Conservation (phyloP, 2,113 vertebrate genomes). For the Aldabrachelys gigantea region DNA sequence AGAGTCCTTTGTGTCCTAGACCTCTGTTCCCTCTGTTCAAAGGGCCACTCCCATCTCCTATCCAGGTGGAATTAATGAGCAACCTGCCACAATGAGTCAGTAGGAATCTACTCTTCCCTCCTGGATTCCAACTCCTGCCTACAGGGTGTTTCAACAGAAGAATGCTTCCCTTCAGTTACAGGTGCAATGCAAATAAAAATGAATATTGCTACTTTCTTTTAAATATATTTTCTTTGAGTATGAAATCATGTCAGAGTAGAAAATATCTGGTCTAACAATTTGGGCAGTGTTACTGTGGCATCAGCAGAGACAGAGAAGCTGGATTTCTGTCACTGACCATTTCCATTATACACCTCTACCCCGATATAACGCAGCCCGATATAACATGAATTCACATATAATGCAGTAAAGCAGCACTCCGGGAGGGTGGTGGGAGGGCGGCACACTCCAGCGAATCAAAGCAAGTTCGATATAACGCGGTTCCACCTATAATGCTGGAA, state of each 20-base stretch:
- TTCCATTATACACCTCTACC: not conserved
- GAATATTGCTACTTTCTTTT: slow-evolving; percentile 11
- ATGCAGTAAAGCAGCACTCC: too few species aligned
- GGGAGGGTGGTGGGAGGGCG: too few species aligned
- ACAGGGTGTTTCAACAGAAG: slow-evolving; percentile 30
- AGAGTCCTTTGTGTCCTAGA: not conserved
- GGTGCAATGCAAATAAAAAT: not conserved
- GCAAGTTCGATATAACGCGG: too few species aligned
- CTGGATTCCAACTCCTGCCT: not conserved
- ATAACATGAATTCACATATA: too few species aligned
- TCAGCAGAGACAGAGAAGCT: slow-evolving; percentile 23
- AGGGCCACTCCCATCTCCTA: not conserved
- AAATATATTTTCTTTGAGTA: not conserved
- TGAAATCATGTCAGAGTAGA: not conserved
- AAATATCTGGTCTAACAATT: slow-evolving; percentile 42
- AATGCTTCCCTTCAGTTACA: not conserved
- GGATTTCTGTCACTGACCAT: slow-evolving; percentile 27
- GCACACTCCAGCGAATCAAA: too few species aligned
- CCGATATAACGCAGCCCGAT: too few species aligned
- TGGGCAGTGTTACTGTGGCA: not conserved
- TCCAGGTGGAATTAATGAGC: slow-evolving; percentile 14
- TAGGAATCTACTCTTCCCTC: slow-evolving; percentile 49
- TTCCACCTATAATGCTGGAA: too few species aligned
- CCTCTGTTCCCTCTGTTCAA: not conserved
- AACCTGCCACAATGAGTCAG: slow-evolving; percentile 22